Evolutionary conservation across 30 jellyfish, hydroid and myxozoan genomes (phyloP).

Genomic region (Pseudorhiza aurosa): DNA sequence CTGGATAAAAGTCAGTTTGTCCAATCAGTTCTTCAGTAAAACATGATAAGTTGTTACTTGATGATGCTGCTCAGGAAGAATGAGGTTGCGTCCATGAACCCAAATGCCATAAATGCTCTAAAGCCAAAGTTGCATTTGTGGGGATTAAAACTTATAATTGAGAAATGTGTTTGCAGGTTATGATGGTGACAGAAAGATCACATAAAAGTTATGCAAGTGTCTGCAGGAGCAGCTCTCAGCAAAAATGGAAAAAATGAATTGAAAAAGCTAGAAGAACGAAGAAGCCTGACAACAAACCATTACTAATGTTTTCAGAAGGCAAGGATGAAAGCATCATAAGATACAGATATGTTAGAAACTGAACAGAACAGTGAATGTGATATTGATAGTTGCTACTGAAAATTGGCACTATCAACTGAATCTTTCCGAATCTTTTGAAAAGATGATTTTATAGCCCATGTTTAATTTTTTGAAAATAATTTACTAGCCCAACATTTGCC

Average conservation of each 20-base stretch:
- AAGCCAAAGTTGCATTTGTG: constrained; percentile 38
- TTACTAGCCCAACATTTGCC: no score
- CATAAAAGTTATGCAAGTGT: constrained; percentile 6
- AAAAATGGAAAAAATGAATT: constrained; percentile 15
- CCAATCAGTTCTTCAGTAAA: constrained; percentile 2
- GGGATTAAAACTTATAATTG: constrained; percentile 6
- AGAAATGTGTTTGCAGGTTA: neutral
- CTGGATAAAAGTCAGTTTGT: constrained; percentile 7
- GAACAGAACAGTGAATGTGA: no score
- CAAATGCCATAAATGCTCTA: constrained; percentile 26
- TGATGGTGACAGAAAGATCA: constrained; percentile 11
- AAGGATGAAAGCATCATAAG: neutral
- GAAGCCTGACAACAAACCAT: constrained; percentile 4
- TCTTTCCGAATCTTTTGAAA: no score
- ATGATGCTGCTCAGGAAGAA: neutral
- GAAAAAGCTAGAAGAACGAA: constrained; percentile 25
- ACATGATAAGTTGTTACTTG: neutral
- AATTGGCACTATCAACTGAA: no score
- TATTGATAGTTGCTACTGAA: no score
- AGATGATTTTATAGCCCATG: no score
- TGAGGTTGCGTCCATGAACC: constrained; percentile 16
- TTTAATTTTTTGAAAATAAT: no score
- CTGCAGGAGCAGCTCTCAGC: constrained; percentile 33
- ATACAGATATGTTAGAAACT: no score
- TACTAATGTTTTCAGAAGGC: neutral